Evolutionary conservation across 2,888 invertebrate genomes (phyloP).

Genomic region (Sussaba pulchella): DNA sequence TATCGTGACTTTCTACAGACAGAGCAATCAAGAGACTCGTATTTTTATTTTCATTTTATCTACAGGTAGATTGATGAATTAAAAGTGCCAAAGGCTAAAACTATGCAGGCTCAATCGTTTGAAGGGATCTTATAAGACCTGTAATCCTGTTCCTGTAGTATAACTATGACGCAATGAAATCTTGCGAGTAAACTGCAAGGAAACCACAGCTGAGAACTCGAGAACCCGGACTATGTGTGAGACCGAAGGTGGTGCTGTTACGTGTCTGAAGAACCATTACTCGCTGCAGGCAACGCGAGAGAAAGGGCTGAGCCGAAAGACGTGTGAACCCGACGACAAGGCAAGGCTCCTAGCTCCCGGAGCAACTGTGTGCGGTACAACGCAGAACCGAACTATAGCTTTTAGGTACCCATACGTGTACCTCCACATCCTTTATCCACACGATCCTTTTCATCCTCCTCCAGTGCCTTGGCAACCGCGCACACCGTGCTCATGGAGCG

Average conservation of each 20-base stretch:
- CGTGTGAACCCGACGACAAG: slow-evolving; percentile 61
- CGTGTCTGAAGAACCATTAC: slow-evolving; percentile 60
- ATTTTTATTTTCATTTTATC: no score
- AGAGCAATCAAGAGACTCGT: slow-evolving; percentile 36
- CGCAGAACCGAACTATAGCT: slow-evolving; percentile 2
- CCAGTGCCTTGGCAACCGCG: neutral
- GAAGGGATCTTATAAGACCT: no score
- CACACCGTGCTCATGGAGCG: no score
- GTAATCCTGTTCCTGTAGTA: no score
- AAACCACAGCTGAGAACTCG: slow-evolving; percentile 35
- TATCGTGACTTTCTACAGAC: slow-evolving; percentile 43
- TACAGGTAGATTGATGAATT: no score
- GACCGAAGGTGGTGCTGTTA: slow-evolving; percentile 41
- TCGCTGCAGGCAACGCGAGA: slow-evolving; percentile 52
- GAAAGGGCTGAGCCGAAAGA: slow-evolving; percentile 53
- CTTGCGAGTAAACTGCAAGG: slow-evolving; percentile 44
- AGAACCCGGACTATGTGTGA: slow-evolving; percentile 47
- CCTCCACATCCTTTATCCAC: slow-evolving; percentile 1
- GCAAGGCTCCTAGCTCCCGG: slow-evolving; percentile 25
- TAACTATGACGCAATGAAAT: slow-evolving; percentile 23
- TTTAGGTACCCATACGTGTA: slow-evolving; percentile 18
- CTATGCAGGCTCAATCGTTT: no score
- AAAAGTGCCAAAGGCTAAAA: no score
- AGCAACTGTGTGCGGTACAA: slow-evolving; percentile 31
- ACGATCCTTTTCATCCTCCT: slow-evolving; percentile 1